These are phyloP conservation scores for Quiscalus mexicanus DNA, from an alignment of 2,113 vertebrate genomes.

Conservation along the genomic window DNA sequence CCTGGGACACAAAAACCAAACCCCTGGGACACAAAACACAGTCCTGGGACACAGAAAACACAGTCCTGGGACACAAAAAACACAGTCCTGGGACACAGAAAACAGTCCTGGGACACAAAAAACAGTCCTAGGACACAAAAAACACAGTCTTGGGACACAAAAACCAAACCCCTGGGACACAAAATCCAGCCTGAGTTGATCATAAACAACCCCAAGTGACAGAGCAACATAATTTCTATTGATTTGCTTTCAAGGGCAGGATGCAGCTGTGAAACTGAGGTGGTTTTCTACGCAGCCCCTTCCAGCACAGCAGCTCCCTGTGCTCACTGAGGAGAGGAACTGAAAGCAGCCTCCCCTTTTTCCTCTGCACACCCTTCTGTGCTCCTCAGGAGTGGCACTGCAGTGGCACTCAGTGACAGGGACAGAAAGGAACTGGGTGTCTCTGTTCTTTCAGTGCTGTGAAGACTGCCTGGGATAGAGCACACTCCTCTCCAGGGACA, in stretches of 20 bases:
- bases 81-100: neutral
- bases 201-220: neutral
- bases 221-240: slow-evolving; percentile 8
- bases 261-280: neutral
- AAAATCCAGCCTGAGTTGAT: neutral
- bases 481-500: neutral
- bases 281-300: neutral
- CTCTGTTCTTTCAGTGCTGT: neutral
- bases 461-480: neutral
- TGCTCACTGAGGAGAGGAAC: neutral
- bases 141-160: neutral
- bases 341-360: neutral
- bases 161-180: neutral
- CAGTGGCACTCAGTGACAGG: neutral
- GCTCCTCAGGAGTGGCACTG: neutral
- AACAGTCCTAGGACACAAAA: neutral
- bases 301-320: neutral
- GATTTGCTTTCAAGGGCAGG: slow-evolving; percentile 13
- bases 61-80: neutral
- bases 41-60: neutral
- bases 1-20: neutral
- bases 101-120: neutral
- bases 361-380: rapidly evolving
- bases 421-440: neutral
- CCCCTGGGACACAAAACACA: no score